These are phyloP conservation scores for Gorsachius magnificus DNA, from an alignment of 2,797 vertebrate genomes.

Conservation along the genomic window DNA sequence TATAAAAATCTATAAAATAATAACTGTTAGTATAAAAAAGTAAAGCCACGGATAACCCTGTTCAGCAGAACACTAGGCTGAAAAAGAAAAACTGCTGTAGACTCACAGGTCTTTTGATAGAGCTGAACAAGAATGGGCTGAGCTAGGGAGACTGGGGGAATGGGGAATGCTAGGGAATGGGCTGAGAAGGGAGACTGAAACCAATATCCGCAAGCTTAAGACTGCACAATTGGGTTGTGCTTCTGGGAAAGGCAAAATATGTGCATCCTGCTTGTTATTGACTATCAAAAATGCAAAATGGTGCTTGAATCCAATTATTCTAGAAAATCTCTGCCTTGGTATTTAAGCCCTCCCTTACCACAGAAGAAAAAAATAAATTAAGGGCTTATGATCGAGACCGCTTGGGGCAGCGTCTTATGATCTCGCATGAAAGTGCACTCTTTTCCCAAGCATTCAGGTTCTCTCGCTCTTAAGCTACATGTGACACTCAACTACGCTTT, in stretches of 20 bases:
- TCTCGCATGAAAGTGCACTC: not conserved
- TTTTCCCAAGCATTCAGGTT: not conserved
- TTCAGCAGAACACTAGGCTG: not conserved
- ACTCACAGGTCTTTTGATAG: not conserved
- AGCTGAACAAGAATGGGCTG: not conserved
- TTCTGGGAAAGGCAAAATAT: not conserved
- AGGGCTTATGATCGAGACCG: not conserved
- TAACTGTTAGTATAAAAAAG: not conserved
- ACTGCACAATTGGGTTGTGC: not conserved
- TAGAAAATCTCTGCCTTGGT: not conserved
- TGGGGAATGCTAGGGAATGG: too few species aligned
- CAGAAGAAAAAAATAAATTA: not conserved
- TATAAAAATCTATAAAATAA: not conserved
- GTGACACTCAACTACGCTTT: not conserved
- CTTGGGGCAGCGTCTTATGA: not conserved
- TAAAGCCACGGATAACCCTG: not conserved
- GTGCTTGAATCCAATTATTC: not conserved
- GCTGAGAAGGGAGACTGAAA: not conserved
- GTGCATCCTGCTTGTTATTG: not conserved
- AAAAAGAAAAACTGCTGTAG: not conserved
- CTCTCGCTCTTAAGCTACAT: not conserved
- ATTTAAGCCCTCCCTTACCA: not conserved
- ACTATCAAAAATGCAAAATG: not conserved
- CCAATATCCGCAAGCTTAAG: not conserved
- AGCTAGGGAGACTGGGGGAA: not conserved